Evolutionary conservation across 2,797 vertebrate species (phyloP), one percentile per base, ranked within the genome.

Genomic region (Karalla daura): DNA sequence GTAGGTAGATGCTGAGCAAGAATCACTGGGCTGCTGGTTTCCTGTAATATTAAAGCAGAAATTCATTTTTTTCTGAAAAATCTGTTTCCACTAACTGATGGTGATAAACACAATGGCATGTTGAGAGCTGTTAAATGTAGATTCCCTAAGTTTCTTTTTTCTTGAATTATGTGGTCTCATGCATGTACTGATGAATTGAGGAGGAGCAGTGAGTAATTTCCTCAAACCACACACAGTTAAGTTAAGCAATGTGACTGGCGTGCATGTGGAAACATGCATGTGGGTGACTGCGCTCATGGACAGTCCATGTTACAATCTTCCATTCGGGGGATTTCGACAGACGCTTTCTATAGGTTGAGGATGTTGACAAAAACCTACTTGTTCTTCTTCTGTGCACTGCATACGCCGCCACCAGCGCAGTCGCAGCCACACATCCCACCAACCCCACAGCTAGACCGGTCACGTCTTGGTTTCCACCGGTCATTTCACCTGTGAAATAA

Each of bases 311-410:
- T 24, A 14, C 23, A 8, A 27, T 18, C 4, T 6, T 55, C 5
- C 27, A n/a, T 3, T 5, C 1, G 0, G 1, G 15, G 0, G 0
- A 14, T 79, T 79, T 68, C 59, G 63, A 11, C 51, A 74, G n/a
- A 46, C 1, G 0, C 4, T n/a, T 36, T 35, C 27, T 37, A 5
- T 46, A 50, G 20, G 1, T 37, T 9, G 13, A 41, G 41, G 35
- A 78, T 28, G 53, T 66, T 51, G 9, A 52, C 55, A 5, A 33
- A 14, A 35, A 80, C 80, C 61, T 67, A 87, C 84, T 70, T 23
- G 23, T 27, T 80, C 61, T 79, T 83, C 70, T 82, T 65, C 21
- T 84, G 0, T 72, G 79, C 8, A 69, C 32, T 1, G 75, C 24
- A 44, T 85, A 70, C 15, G 61, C 52, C 4, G 64, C 71, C 49